Percentiles rank a stretch among this genome's conserved stretches.
phyloP scores from a whole-genome alignment of 2,888 invertebrate species.

The Nephrotoma flavescens region DNA sequence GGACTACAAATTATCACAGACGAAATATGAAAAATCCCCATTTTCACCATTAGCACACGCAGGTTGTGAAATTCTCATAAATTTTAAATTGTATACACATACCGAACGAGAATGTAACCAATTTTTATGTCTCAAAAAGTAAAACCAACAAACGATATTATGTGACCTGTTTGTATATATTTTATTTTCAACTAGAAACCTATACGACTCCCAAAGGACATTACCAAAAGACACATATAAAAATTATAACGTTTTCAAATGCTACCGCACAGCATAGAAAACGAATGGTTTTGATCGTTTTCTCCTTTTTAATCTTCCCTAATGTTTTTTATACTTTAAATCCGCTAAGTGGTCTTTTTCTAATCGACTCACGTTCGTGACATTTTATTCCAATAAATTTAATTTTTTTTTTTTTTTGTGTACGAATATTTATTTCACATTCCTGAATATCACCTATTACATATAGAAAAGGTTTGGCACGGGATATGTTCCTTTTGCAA shows the following conservation, averaged over 20 bases:
- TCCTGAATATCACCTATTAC: not conserved
- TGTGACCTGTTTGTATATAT: not conserved
- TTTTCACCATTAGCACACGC: not conserved
- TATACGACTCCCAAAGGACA: not conserved
- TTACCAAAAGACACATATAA: not conserved
- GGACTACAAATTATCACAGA: not conserved
- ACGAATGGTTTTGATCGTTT: not conserved
- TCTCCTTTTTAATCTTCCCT: not conserved
- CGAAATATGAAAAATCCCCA: not conserved
- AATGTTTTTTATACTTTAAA: slow-evolving; percentile 3
- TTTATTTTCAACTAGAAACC: not conserved
- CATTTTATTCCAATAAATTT: slow-evolving; percentile 2
- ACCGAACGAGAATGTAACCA: not conserved
- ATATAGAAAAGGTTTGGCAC: not conserved
- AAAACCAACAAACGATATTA: not conserved
- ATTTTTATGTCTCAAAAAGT: not conserved
- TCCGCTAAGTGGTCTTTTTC: slow-evolving; percentile 4
- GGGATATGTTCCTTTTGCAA: not conserved
- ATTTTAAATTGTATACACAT: not conserved
- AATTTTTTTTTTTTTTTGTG: not conserved
- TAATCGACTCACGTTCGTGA: slow-evolving; percentile 6
- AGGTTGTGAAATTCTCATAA: not conserved
- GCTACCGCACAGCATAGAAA: not conserved
- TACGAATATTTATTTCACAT: not conserved
- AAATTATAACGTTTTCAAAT: not conserved